Base-by-base conservation (phyloP, 2,888 invertebrate species). In the Liodrosophila aerea region DNA sequence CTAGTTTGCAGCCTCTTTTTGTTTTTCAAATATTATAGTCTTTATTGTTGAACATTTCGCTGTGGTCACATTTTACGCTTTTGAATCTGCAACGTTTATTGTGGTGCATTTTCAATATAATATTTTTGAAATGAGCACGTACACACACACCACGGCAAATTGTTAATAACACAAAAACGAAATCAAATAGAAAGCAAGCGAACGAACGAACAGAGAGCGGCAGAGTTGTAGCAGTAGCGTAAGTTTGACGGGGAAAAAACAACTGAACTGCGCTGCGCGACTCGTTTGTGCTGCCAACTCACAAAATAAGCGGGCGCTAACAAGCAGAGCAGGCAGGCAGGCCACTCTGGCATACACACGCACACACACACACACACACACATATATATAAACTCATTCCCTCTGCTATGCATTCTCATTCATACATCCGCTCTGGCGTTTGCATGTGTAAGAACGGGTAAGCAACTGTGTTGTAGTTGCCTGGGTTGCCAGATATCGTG, bases 111-210 rank as follows among this genome's bases (percentile, higher is more conserved):
- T 70, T 70, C 41, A 30, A 53, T 51, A 59, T 56, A 65, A 71
- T 65, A 47, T 69, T 61, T 73, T 64, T 40, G 12, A 59, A 73
- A 56, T 50, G 64, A 69, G 80, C 77, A 69, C 77, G 56, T 57
- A 68, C 72, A 75, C 82, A 67, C 64, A 80, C 64, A 73, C 86
- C 51, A 64, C 50, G 61, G 57, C 59, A 76, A 60, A 84, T 64
- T 85, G 84, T 75, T 81, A 84, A 84, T 77, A 78, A 80, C 84
- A 78, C 76, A 76, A 80, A 84, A 81, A 76, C 82, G 75, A 76
- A 85, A 78, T 73, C 74, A 86, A 78, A 78, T 86, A 84, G 77
- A 78, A 78, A 78, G 76, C 77, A 76, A 81, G 75, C 83, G 77
- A 84, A 81, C 82, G 77, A 81, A 67, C 51, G 44, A 60, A 74